Base-by-base conservation (phyloP, 2,888 invertebrate species). In the Physocephala rufipes region DNA sequence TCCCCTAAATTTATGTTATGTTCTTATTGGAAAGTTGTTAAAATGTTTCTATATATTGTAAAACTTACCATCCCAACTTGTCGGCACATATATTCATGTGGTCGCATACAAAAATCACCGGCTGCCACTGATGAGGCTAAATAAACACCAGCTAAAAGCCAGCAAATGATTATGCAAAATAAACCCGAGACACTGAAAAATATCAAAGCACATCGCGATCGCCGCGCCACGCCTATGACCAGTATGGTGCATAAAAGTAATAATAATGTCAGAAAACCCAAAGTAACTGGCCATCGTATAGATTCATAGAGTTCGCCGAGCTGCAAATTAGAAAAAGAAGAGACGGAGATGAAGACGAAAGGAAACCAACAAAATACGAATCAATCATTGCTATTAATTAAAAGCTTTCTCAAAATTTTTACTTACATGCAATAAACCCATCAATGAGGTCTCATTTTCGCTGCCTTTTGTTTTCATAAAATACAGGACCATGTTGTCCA, bases 111-210 rank as follows among this genome's bases (percentile, higher is more conserved):
- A 62, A 95, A 91, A 87, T 95, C 95, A 67, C 94, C 94, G 58
- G 93, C 89, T 68, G 93, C 95, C 83, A 96, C 95, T 71, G 94
- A 91, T 67, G 92, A 90, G 73, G 94, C 93, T 78, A 96, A 89
- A 87, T 96, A 95, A 79, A 95, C 87, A 72, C 96, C 95, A 61
- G 94, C 92, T 87, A 95, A 90, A 82, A 95, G 89, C 94, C 96
- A 97, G 78, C 95, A 95, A 65, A 86, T 81, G 73, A 86, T 86
- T 70, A 86, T 85, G 74, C 86, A 86, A 76, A 86, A 86, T 62
- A 94, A 87, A 51, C 93, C 92, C 85, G 95, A 91, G 73, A 96
- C 96, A 75, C 95, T 95, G 79, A 96, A 95, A 89, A 94, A 91
- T 82, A 96, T 93, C 74, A 97, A 89, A 65, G 95, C 93, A 82